Evolutionary conservation across 1,140 invertebrate genomes (phyloP).

Genomic region (Neotoxoptera formosana): DNA sequence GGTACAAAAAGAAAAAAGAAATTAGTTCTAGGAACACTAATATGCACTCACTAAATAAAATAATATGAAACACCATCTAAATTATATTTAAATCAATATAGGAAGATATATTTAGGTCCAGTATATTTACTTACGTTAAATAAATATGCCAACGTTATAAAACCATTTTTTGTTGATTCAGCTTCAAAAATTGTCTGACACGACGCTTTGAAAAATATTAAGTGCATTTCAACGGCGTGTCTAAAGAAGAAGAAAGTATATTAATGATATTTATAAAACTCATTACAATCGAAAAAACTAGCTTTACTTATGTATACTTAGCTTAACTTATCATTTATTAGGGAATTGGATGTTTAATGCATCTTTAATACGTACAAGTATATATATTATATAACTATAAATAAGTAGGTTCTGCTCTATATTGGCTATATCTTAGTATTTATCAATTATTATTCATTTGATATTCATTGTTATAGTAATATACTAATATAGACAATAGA

Average conservation of each 20-base stretch:
- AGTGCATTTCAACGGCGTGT: slow-evolving; percentile 15
- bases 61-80: not conserved
- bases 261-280: not conserved
- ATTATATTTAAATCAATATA: not conserved
- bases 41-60: not conserved
- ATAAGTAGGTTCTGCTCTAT: no score
- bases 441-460: no score
- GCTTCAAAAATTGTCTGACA: slow-evolving; percentile 10
- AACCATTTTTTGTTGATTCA: not conserved
- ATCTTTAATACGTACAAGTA: not conserved
- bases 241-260: not conserved
- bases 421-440: no score
- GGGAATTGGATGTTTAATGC: not conserved
- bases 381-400: no score
- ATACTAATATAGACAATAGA: no score
- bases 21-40: not conserved
- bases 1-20: not conserved
- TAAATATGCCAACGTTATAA: slow-evolving; percentile 21
- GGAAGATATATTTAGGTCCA: not conserved
- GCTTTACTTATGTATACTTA: not conserved
- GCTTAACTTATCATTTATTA: not conserved
- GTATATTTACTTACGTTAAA: slow-evolving; percentile 23
- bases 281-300: not conserved
- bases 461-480: no score
- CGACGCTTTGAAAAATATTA: slow-evolving; percentile 37